Evolutionary conservation across 2,888 invertebrate genomes (phyloP).

Genomic region (Leucophenga maculata): DNA sequence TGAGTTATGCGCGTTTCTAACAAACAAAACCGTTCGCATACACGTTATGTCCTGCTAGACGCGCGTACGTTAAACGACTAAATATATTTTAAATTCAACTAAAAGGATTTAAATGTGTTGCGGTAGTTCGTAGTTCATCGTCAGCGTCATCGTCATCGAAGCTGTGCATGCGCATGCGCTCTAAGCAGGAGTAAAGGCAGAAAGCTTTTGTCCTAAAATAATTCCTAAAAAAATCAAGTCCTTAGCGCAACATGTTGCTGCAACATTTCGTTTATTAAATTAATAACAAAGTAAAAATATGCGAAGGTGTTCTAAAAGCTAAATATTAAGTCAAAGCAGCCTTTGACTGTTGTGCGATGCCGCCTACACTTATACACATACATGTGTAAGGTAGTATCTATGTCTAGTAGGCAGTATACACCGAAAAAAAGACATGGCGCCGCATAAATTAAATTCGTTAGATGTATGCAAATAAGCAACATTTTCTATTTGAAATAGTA

Average conservation of each 20-base stretch:
- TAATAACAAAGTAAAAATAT: not conserved
- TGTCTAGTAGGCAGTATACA: not conserved
- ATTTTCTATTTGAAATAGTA: not conserved
- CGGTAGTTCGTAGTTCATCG: not conserved
- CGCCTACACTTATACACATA: too few species aligned
- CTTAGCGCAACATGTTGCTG: not conserved
- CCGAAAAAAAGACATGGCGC: slow-evolving; percentile 9
- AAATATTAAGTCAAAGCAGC: not conserved
- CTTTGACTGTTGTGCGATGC: slow-evolving; percentile 20
- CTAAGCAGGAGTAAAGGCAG: not conserved
- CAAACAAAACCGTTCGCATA: not conserved
- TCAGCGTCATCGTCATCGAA: too few species aligned
- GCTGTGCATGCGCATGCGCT: too few species aligned
- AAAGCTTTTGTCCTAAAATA: slow-evolving; percentile 13
- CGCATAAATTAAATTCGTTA: slow-evolving; percentile 24
- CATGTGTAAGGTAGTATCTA: too few species aligned
- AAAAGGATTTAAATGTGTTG: slow-evolving; percentile 36
- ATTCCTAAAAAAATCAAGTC: too few species aligned
- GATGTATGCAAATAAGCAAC: slow-evolving; percentile 9
- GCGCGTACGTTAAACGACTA: slow-evolving; percentile 39
- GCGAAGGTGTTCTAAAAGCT: not conserved
- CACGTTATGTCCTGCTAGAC: slow-evolving; percentile 33
- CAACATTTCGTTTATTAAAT: not conserved
- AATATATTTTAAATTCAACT: slow-evolving; percentile 33
- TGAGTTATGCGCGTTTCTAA: not conserved